Conservation (phyloP, 2,113 vertebrate genomes). For the Nothobranchius kuhntae region DNA sequence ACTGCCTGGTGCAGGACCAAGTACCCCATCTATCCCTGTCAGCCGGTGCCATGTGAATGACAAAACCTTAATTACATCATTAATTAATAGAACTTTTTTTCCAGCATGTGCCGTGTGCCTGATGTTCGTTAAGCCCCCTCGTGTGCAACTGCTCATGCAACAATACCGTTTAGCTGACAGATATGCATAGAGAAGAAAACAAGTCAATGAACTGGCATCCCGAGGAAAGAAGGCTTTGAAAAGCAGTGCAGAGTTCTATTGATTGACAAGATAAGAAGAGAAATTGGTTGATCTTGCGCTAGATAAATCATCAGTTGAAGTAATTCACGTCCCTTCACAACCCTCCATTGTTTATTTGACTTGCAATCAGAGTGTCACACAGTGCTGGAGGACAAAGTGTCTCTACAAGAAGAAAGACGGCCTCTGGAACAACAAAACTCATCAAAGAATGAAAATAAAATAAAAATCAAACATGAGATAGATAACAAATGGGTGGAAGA, state of each 20-base stretch:
- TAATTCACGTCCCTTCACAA: constrained; percentile 52
- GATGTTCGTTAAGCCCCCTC: constrained; percentile 89
- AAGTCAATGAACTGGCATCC: constrained; percentile 59
- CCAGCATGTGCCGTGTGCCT: constrained; percentile 84
- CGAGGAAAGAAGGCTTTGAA: constrained; percentile 45
- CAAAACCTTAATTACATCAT: constrained; percentile 99
- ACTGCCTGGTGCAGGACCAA: constrained; percentile 82
- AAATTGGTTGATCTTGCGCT: constrained; percentile 54
- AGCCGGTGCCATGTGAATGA: constrained; percentile 95
- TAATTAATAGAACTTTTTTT: constrained; percentile 97
- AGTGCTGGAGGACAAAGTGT: constrained; percentile 17
- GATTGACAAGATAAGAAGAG: constrained; percentile 61
- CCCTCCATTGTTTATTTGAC: constrained; percentile 40
- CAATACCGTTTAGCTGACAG: constrained; percentile 63
- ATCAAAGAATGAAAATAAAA: constrained; percentile 9
- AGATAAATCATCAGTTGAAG: constrained; percentile 50
- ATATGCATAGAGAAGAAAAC: constrained; percentile 51
- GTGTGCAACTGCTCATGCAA: constrained; percentile 83
- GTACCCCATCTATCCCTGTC: constrained; percentile 94
- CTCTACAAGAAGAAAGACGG: constrained; percentile 5
- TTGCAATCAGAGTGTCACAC: constrained; percentile 40
- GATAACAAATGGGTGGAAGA: constrained; percentile 18
- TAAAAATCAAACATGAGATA: not conserved
- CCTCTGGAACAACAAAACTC: constrained; percentile 1
- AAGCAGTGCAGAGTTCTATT: constrained; percentile 51